phyloP scores from a whole-genome alignment of 2,797 vertebrate species.

The Tympanoctomys barrerae region DNA sequence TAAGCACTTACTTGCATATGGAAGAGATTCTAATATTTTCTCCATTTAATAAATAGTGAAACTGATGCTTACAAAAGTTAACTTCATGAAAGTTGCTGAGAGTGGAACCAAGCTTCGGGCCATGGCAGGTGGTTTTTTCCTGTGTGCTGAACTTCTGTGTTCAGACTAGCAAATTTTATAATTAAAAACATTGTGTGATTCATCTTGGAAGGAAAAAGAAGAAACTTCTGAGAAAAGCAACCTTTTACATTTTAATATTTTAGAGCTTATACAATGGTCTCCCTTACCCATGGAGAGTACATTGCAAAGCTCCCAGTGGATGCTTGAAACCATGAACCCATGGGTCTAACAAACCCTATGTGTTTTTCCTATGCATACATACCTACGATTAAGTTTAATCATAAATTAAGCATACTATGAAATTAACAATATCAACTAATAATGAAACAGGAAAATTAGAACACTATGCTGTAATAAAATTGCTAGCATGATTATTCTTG shows the following conservation, averaged over 20 bases:
- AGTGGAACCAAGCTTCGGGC: neutral
- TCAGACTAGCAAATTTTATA: neutral
- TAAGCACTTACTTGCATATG: neutral
- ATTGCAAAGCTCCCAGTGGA: neutral
- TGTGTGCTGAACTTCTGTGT: neutral
- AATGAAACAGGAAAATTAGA: neutral
- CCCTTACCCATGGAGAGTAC: neutral
- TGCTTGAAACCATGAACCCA: neutral
- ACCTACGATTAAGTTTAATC: neutral
- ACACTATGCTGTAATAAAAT: neutral
- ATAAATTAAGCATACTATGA: neutral
- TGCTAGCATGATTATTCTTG: neutral
- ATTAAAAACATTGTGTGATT: neutral
- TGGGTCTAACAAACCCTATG: neutral
- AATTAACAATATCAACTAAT: neutral
- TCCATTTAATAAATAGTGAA: neutral
- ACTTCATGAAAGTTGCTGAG: neutral
- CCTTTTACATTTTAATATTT: neutral
- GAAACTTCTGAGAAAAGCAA: neutral
- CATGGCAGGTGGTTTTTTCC: too few species aligned
- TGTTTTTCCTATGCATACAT: neutral
- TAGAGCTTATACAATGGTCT: neutral
- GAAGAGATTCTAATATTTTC: neutral
- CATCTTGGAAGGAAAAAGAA: neutral
- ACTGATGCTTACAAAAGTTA: neutral